These are phyloP conservation scores for Dendronephthya gigantea DNA, from an alignment of 64 coral and sea anemone species.

Conservation along the genomic window DNA sequence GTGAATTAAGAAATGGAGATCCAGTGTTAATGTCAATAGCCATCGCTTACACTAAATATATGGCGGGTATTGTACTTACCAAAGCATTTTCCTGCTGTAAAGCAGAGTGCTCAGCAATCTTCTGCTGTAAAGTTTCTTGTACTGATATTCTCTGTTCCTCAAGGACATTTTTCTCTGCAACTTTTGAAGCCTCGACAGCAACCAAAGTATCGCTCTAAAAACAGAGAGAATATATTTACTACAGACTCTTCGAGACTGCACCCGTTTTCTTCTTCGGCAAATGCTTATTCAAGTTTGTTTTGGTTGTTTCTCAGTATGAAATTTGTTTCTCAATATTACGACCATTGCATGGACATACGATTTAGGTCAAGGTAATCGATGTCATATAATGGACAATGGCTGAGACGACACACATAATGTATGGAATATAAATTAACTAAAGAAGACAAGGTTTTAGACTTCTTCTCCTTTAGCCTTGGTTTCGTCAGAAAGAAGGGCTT, in stretches of 20 bases:
- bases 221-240: background rate
- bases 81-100: slow-evolving; percentile 62
- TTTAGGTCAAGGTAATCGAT: too few relatives aligned
- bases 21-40: background rate
- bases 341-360: too few relatives aligned
- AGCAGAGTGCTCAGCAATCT: slow-evolving; percentile 58
- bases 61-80: too few relatives aligned
- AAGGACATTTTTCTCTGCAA: slow-evolving; percentile 78
- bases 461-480: too few relatives aligned
- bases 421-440: too few relatives aligned
- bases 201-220: slow-evolving; percentile 22
- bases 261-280: too few relatives aligned
- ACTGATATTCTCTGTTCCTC: slow-evolving; percentile 60
- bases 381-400: too few relatives aligned
- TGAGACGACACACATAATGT: too few relatives aligned
- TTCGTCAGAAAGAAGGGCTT: too few relatives aligned
- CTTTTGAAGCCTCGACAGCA: slow-evolving; percentile 75
- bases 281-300: background rate
- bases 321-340: background rate
- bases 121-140: slow-evolving; percentile 70
- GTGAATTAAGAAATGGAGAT: background rate
- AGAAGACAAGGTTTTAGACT: too few relatives aligned
- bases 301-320: background rate
- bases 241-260: background rate
- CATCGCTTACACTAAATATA: background rate